Evolutionary conservation across 2,113 vertebrate species (phyloP), one percentile per base, ranked within the genome.

Genomic region (Lamprotornis superbus): DNA sequence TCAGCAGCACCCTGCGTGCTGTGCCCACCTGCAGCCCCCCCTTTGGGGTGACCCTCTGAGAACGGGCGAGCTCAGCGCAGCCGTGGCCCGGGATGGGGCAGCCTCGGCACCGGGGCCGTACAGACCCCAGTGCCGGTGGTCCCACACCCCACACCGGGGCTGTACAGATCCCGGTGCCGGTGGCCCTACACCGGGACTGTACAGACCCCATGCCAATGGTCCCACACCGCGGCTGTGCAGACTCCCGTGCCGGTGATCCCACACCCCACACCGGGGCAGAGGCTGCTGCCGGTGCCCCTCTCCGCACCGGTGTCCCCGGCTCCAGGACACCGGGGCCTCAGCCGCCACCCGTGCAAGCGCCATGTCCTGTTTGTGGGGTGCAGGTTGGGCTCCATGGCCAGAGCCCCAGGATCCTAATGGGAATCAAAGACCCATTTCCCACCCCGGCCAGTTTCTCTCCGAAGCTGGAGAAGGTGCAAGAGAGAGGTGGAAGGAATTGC

Each of bases 181-280:
- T 24, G 47, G 22, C 13, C 47, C 47, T 12, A 30, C 2, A 52
- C 25, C 35, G 12, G 24, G 24, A 35, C 59, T 44, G 31, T 5
- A 1, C 46, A 8, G 33, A 28, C 2, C 46, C 47, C 4, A 6
- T 6, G 44, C 24, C 2, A 3, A 37, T 2, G 83, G 4, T 5
- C 46, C 46, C 46, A 47, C 28, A 14, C 9, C 11, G 30, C 15
- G 11, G 4, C 15, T 49, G 49, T 49, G 24, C 49, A 7, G 31
- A 19, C 1, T 30, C 56, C 47, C 4, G 6, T 6, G 49, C 24
- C 3, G 4, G 37, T 2, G 83, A 4, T 5, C 33, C 30, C 0
- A 30, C 2, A 52, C 25, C 35, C 37, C 55, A 0, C 56, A 2
- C 39, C 23, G 31, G 17, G 11, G 3, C 15, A 31, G 22, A 33